These are phyloP conservation scores for Phaetusa simplex DNA, from an alignment of 2,113 vertebrate species.

Conservation along the genomic window DNA sequence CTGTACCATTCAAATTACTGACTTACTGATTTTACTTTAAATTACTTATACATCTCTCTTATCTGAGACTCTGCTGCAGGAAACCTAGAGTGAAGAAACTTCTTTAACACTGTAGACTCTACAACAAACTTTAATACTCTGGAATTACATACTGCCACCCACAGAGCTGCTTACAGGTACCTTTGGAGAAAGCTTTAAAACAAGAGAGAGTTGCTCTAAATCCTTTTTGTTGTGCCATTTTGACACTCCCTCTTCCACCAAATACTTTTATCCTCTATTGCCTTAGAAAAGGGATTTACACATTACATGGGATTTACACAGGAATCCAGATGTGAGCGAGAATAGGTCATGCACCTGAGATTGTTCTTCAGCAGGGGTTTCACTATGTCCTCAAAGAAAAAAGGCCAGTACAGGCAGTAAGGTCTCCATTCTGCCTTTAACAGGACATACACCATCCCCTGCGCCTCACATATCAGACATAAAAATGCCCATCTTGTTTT, in stretches of 20 bases:
- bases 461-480: not conserved
- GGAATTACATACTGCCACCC: not conserved
- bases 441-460: not conserved
- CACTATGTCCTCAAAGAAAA: not conserved
- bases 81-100: not conserved
- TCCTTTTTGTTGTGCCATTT: not conserved
- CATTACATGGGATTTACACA: not conserved
- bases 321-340: not conserved
- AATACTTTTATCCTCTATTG: not conserved
- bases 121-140: constrained; percentile 41
- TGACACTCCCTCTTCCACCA: not conserved
- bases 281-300: not conserved
- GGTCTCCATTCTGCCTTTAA: not conserved
- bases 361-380: not conserved
- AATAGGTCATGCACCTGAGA: not conserved
- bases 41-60: too few relatives aligned
- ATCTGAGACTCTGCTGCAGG: not conserved
- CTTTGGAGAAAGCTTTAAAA: not conserved
- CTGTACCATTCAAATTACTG: not conserved
- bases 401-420: not conserved
- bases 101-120: not conserved
- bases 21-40: not conserved
- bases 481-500: not conserved
- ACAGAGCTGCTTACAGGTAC: not conserved
- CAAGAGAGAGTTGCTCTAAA: not conserved